Base-by-base conservation (phyloP, 2,888 invertebrate genomes). In the Lottia gigantea region DNA sequence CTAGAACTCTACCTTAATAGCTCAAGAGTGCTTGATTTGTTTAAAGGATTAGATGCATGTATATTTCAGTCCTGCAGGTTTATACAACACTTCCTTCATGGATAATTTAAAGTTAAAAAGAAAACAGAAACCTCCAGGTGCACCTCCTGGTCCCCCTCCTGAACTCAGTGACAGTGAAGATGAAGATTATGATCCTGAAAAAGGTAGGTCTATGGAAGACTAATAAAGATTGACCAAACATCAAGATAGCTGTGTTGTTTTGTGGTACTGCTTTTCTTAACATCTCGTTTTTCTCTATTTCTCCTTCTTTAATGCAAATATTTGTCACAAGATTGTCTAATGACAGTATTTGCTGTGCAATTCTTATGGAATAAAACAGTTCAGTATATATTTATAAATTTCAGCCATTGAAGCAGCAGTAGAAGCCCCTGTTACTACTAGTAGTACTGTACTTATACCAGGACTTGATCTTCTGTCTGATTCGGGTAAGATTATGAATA, bases 401-500 rank as follows among this genome's bases (percentile, higher is more conserved):
- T 45, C 25, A 46, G 45, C 26, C 12, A 46, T 31, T 23, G 55
- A 55, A 55, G 55, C 55, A 55, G 55, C 23, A 55, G 55, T 55
- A 23, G 55, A 55, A 55, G 45, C 64, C 46, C 64, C 64, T 16
- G 64, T 64, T 31, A 7, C 19, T 46, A 40, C 40, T 40, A 40
- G 40, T 40, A 40, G 40, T 40, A 23, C 55, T 12, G 40, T 64
- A 64, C 46, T 66, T 49, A 49, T 68, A 16, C 69, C 68, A 78
- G 93, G 95, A 0, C 95, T 96, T 0, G 95, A 96, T 2, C 95
- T 95, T 11, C 96, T 96, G 0, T 94, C 95, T 0, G 95, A 94
- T 0, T 93, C 94, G 1, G 95, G 95, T 0, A 93, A 94, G 16
- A 0, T 16, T 26, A 15, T 15, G 15, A 62, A 62, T 62, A 14